phyloP scores from a whole-genome alignment of 2,797 vertebrate genomes.

The Adrianichthys oophorus region DNA sequence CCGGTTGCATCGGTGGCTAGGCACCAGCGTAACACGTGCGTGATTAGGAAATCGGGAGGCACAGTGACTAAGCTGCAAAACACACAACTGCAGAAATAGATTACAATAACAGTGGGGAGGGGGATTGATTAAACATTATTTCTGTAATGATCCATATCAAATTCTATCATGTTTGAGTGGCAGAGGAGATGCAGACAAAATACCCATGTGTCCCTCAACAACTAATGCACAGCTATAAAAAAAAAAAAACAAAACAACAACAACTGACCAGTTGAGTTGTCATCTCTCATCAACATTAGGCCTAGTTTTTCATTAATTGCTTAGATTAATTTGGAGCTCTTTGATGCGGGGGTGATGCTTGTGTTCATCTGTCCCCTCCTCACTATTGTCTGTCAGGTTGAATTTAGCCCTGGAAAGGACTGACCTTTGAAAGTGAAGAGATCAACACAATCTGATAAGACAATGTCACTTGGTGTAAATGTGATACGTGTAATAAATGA shows the following conservation, averaged over 20 bases:
- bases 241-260: constrained; percentile 44
- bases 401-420: constrained; percentile 93
- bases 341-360: constrained; percentile 90
- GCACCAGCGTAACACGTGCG: constrained; percentile 77
- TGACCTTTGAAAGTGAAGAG: constrained; percentile 99
- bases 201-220: constrained; percentile 25
- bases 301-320: constrained; percentile 95
- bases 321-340: constrained; percentile 94
- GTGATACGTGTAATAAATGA: constrained; percentile 88
- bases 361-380: constrained; percentile 88
- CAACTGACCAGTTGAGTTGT: constrained; percentile 82
- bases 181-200: constrained; percentile 31
- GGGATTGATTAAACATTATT: constrained; percentile 81
- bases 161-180: constrained; percentile 73
- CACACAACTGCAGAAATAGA: constrained; percentile 77
- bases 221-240: constrained; percentile 62
- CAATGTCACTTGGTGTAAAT: constrained; percentile 99
- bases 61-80: constrained; percentile 59
- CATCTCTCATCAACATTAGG: constrained; percentile 85
- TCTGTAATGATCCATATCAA: constrained; percentile 80
- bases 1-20: constrained; percentile 74
- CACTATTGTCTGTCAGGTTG: constrained; percentile 96
- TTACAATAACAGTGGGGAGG: constrained; percentile 70
- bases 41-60: constrained; percentile 68
- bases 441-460: constrained; percentile 99